Conservation (phyloP, 2,888 invertebrate species). For the Neoascia interrupta region DNA sequence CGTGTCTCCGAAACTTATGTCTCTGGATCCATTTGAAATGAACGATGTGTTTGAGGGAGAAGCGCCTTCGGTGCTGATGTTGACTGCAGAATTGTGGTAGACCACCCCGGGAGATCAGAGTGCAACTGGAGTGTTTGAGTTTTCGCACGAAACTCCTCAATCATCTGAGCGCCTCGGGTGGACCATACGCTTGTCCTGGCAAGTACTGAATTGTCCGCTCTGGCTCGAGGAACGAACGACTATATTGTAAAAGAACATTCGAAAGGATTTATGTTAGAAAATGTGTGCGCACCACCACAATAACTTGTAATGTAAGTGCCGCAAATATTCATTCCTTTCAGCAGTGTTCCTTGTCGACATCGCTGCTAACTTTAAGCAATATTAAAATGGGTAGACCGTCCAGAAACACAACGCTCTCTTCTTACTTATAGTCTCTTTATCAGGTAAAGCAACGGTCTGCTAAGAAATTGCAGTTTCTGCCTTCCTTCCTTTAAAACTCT, state of each 20-base stretch:
- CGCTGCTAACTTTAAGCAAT: no score
- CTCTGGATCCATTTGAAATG: slow-evolving; percentile 58
- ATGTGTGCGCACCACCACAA: slow-evolving; percentile 34
- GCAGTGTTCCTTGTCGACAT: slow-evolving; percentile 3
- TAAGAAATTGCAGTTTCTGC: no score
- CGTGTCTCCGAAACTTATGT: slow-evolving; percentile 44
- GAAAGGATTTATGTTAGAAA: slow-evolving; percentile 39
- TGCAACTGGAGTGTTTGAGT: slow-evolving; percentile 62
- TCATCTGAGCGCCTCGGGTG: slow-evolving; percentile 60
- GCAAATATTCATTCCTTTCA: slow-evolving; percentile 59
- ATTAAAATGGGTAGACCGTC: no score
- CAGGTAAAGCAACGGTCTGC: no score
- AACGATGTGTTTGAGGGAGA: slow-evolving; percentile 43
- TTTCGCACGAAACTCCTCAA: slow-evolving; percentile 64
- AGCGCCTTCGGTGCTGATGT: slow-evolving; percentile 19
- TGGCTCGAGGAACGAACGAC: slow-evolving; percentile 7
- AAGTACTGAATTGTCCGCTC: slow-evolving; percentile 1
- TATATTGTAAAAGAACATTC: slow-evolving; percentile 60
- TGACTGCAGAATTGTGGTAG: slow-evolving; percentile 45
- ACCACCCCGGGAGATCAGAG: slow-evolving; percentile 57
- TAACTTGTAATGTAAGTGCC: slow-evolving; percentile 51
- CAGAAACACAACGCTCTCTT: no score
- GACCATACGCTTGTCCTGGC: slow-evolving; percentile 34
- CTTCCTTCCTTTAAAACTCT: no score
- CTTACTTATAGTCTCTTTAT: no score